Percentiles rank a stretch among this genome's conserved stretches.
Conservation (phyloP, 2,113 vertebrate genomes). For the Bubo blakistoni region DNA sequence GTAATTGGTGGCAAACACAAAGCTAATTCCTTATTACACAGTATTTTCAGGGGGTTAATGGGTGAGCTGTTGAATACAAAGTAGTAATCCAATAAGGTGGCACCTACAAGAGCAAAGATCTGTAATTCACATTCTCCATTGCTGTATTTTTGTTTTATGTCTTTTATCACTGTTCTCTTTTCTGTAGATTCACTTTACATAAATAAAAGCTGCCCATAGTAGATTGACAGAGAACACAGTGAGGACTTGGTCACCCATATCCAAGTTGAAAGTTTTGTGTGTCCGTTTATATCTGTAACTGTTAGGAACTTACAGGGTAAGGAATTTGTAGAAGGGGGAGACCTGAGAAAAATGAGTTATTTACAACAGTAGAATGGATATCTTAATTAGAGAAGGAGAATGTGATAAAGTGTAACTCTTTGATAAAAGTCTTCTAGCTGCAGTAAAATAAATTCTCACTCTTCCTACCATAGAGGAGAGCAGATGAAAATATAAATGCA, state of each 20-base stretch:
- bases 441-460: neutral
- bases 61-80: neutral
- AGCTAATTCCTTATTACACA: slow-evolving; percentile 29
- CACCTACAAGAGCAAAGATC: neutral
- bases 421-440: neutral
- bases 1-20: slow-evolving; percentile 35
- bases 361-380: neutral
- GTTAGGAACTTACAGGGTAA: neutral
- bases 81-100: neutral
- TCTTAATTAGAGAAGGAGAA: neutral
- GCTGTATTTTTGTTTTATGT: neutral
- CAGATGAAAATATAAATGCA: neutral
- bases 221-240: neutral
- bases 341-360: neutral
- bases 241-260: neutral
- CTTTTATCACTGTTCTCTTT: neutral
- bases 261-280: neutral
- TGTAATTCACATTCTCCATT: neutral
- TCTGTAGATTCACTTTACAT: neutral
- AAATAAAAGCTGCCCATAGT: neutral
- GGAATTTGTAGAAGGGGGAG: neutral
- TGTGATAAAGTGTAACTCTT: neutral
- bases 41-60: neutral
- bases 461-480: neutral
- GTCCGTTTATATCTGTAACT: neutral